Percentiles rank a stretch among this genome's conserved stretches.
phyloP scores from a whole-genome alignment of 1,140 invertebrate genomes.

The Ceratitis capitata region DNA sequence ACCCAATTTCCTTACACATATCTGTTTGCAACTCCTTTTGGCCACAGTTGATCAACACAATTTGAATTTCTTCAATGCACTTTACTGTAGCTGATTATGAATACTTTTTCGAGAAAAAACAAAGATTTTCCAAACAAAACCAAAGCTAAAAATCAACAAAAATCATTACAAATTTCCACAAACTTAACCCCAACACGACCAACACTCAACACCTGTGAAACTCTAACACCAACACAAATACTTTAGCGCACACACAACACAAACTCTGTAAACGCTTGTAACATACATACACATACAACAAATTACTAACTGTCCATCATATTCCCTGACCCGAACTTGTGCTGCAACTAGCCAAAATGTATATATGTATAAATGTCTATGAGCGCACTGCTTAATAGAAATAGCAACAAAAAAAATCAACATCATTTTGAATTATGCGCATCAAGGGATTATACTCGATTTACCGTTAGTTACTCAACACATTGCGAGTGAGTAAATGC shows the following conservation, averaged over 20 bases:
- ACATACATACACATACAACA: neutral
- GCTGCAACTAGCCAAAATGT: neutral
- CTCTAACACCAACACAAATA: neutral
- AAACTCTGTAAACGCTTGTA: neutral
- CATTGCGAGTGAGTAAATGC: neutral
- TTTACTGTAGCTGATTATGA: too few relatives aligned
- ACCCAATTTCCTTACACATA: too few relatives aligned
- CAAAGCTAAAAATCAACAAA: neutral
- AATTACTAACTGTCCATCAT: neutral
- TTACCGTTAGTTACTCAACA: slow-evolving; percentile 8
- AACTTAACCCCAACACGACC: neutral
- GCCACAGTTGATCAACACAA: too few relatives aligned
- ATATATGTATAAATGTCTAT: too few relatives aligned
- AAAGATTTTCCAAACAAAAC: neutral
- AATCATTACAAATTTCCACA: too few relatives aligned
- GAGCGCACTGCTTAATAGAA: neutral
- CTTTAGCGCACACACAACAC: neutral
- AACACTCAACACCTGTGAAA: slow-evolving; percentile 32
- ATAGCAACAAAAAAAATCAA: neutral
- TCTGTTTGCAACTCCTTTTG: too few relatives aligned
- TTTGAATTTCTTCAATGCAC: too few relatives aligned
- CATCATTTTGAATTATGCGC: slow-evolving; percentile 31
- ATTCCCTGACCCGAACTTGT: neutral
- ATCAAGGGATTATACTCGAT: neutral
- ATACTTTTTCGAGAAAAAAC: neutral